phyloP scores from a whole-genome alignment of 2,113 vertebrate genomes.

The Riparia riparia region DNA sequence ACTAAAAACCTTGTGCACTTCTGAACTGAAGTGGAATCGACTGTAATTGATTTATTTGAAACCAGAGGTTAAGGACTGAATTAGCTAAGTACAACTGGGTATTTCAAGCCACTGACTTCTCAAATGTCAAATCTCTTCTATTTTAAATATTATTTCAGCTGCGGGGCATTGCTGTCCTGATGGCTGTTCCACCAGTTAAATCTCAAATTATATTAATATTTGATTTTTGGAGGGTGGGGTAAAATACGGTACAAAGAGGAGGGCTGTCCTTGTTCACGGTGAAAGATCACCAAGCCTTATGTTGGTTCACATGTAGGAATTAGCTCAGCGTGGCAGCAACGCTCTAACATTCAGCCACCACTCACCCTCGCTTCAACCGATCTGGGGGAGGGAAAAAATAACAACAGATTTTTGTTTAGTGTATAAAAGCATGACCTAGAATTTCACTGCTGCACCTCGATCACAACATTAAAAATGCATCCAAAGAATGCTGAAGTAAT shows the following conservation, averaged over 20 bases:
- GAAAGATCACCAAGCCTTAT: constrained; percentile 40
- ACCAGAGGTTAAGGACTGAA: constrained; percentile 95
- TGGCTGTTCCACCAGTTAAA: constrained; percentile 87
- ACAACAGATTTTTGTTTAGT: constrained; percentile 21
- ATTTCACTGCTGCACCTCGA: constrained; percentile 12
- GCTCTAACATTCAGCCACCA: constrained; percentile 35
- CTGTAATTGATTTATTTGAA: constrained; percentile 96
- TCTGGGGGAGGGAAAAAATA: not conserved
- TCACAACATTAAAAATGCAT: not conserved
- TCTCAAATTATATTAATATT: constrained; percentile 88
- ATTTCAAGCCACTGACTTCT: constrained; percentile 93
- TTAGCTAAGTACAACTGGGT: constrained; percentile 93
- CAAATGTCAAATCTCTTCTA: constrained; percentile 89
- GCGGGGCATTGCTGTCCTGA: constrained; percentile 85
- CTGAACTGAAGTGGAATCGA: constrained; percentile 92
- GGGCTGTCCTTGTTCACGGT: constrained; percentile 42
- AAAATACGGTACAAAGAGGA: constrained; percentile 64
- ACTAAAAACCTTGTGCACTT: constrained; percentile 86
- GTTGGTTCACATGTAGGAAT: constrained; percentile 58
- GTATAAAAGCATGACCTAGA: constrained; percentile 46
- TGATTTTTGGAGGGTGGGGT: constrained; percentile 78
- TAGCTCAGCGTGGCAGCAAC: constrained; percentile 8
- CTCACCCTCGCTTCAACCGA: constrained; percentile 36
- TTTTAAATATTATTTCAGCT: constrained; percentile 91
- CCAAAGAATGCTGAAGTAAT: constrained; percentile 41